Conservation (phyloP, 1,140 invertebrate species). For the Chelonus insularis region DNA sequence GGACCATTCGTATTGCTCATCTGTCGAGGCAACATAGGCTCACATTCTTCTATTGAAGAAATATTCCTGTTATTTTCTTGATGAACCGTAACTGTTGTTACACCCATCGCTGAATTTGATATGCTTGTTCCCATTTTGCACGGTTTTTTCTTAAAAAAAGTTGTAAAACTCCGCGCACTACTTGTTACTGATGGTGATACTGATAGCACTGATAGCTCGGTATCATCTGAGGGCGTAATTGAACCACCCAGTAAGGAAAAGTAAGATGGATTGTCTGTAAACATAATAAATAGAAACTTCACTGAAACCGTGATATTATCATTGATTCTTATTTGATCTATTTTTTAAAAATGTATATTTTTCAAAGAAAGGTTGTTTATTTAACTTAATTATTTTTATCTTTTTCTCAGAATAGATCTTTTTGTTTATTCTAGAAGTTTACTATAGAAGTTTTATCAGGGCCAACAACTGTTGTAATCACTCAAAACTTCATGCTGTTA, state of each 20-base stretch:
- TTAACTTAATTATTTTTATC: no score
- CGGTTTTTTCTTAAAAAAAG: slow-evolving; percentile 46
- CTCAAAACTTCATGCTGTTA: no score
- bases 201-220: not conserved
- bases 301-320: no score
- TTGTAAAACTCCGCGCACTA: slow-evolving; percentile 34
- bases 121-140: slow-evolving; percentile 45
- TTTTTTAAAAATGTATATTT: no score
- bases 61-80: slow-evolving; percentile 37
- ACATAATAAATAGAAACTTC: slow-evolving; percentile 33
- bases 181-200: not conserved
- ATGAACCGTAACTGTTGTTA: slow-evolving; percentile 37
- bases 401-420: no score
- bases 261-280: slow-evolving; percentile 67
- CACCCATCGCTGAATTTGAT: slow-evolving; percentile 38
- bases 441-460: no score
- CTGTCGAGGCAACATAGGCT: slow-evolving; percentile 39
- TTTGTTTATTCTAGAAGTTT: no score
- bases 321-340: no score
- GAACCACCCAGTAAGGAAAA: slow-evolving; percentile 58
- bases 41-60: slow-evolving; percentile 38
- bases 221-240: slow-evolving; percentile 9
- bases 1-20: slow-evolving; percentile 19
- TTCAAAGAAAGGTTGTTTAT: no score
- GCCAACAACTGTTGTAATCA: no score